Base-by-base conservation (phyloP, 2,888 invertebrate species). In the Tromatobia lineatoria region DNA sequence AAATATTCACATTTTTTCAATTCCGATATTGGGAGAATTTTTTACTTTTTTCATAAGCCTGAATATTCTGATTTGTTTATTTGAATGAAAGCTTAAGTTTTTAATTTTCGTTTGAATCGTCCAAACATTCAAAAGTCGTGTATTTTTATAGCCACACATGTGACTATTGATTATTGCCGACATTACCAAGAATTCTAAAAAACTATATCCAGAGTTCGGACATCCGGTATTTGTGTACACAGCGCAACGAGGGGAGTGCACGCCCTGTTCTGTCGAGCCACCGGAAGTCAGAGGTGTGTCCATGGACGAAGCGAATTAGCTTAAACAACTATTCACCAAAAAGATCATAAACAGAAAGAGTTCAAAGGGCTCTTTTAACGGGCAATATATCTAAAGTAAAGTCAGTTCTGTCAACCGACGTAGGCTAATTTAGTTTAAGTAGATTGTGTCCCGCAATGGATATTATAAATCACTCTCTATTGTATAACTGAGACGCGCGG, bases 201-300 rank as follows among this genome's bases (percentile, higher is more conserved):
- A 74, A 29, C 29, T 82, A 79, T 82, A 75, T 81, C 70, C 78
- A 50, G 70, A 78, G 81, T 75, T 81, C 78, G 81, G 34, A 84
- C 81, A 77, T 84, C 81, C 84, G 84, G 78, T 84, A 74, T 78
- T 38, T 71, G 42, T 57, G 42, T 73, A 84, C 42, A 45, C n/a
- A 20, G 59, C 79, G 61, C 29, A 50, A 66, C 73, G 66, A n/a
- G 34, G 54, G 69, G 23, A 52, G 23, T 61, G n/a, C 4, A 29
- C 29, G 69, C 64, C 29, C 67, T 52, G 23, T 47, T 50, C 50
- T 20, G 15, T 71, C 70, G 61, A 18, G 29, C 45, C 67, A 66
- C 78, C 78, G 81, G 84, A 84, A 84, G 74, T 74, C 69, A 64
- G 73, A 77, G 83, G 83, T 71, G 78, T 66, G 81, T 66, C 64